These are phyloP conservation scores for Perognathus longimembris DNA, from an alignment of 2,113 vertebrate genomes.

Conservation along the genomic window DNA sequence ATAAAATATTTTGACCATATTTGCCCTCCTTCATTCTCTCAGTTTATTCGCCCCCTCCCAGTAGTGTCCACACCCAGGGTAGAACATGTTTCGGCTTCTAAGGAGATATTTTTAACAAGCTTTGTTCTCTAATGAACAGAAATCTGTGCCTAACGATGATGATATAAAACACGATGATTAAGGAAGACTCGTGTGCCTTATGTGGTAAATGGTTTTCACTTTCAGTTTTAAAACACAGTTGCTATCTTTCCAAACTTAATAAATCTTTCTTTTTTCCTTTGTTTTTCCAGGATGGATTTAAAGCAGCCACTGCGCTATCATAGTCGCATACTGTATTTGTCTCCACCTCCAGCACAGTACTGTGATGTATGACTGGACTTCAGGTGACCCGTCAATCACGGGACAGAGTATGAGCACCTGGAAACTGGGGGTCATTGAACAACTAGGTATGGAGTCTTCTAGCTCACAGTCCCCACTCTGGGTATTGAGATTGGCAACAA, in stretches of 20 bases:
- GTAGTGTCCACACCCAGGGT: too few relatives aligned
- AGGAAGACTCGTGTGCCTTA: background rate
- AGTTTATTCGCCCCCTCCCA: too few relatives aligned
- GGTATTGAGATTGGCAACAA: background rate
- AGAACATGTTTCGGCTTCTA: too few relatives aligned
- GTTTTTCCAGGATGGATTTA: background rate
- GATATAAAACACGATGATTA: background rate
- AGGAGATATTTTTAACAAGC: background rate
- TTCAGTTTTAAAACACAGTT: background rate
- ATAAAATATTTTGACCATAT: too few relatives aligned
- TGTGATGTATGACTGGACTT: background rate
- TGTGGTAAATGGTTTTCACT: background rate
- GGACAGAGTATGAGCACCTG: background rate
- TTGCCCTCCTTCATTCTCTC: too few relatives aligned
- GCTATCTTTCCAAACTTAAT: background rate
- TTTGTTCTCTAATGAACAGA: conserved; percentile 23
- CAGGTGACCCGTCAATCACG: background rate
- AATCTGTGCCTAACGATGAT: background rate
- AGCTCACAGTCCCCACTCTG: background rate
- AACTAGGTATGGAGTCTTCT: background rate
- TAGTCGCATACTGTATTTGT: background rate
- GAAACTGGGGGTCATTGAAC: background rate
- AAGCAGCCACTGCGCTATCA: background rate
- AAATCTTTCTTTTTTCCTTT: background rate
- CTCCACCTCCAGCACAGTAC: background rate